Evolutionary conservation across 2,113 vertebrate genomes (phyloP), one percentile per base, ranked within the genome.

Genomic region (Antigone vipio): DNA sequence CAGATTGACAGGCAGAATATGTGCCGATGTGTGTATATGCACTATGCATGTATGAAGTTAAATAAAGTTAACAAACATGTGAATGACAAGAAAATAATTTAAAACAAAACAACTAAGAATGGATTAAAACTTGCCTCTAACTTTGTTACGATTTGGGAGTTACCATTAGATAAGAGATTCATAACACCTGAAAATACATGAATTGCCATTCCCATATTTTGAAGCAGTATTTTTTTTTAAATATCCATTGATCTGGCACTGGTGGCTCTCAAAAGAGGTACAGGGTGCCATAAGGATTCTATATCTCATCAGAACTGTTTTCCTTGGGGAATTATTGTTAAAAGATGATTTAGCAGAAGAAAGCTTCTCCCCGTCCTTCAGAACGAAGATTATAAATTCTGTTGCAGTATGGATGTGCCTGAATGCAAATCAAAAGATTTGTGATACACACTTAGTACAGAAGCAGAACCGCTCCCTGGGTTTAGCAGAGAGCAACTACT

Each of bases 281-380:
- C 9, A n/a, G 21, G 50, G 50, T 92, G 66, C 68, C 45, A 44
- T 27, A 62, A 60, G 42, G 82, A 68, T 86, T 91, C 56, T 59
- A 6, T 49, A 58, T 15, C 55, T 52, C 49, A 94, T n/a, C 18
- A 63, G 95, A 95, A 18, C 3, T 7, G 14, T 45, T 84, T 90
- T 85, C n/a, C 62, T 73, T 10, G 30, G 55, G 95, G 69, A 96
- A 91, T 97, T 91, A 45, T 40, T 64, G 42, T 82, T 71, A 15
- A 52, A 59, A 77, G 44, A 67, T 38, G 47, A 40, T 64, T 91
- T 12, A 58, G 69, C 40, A 80, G 26, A 75, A 56, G 9, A 50
- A 86, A 78, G 13, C 49, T 85, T 40, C 55, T 53, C 27, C 30
- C 27, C 45, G 81, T 62, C 72, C 55, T 76, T 93, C 69, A 60